Evolutionary conservation across 2,797 vertebrate species (phyloP).

Genomic region (Acanthurus leucopareius): DNA sequence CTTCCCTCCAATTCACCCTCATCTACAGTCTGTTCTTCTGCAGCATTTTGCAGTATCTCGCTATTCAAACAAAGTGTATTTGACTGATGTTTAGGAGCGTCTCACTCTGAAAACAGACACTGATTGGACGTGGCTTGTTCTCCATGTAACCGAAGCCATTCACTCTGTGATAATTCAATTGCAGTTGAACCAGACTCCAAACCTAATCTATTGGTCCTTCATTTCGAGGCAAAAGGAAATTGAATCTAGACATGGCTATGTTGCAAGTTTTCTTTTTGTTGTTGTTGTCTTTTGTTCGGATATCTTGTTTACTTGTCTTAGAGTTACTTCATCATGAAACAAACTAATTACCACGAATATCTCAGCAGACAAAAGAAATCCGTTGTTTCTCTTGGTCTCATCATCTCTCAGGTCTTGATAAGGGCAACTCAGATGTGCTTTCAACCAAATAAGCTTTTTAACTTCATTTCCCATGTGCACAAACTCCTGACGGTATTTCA

Average conservation of each 20-base stretch:
- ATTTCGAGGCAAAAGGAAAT: conserved; percentile 60
- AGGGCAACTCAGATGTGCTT: conserved; percentile 20
- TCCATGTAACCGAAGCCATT: conserved; percentile 69
- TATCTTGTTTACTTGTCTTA: conserved; percentile 49
- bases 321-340: conserved; percentile 49
- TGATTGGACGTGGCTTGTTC: conserved; percentile 70
- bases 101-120: conserved; percentile 55
- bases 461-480: conserved; percentile 55
- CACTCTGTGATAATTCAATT: conserved; percentile 70
- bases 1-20: conserved; percentile 21
- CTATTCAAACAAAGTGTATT: conserved; percentile 59
- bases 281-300: background rate
- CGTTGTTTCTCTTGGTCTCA: conserved; percentile 31
- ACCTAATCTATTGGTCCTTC: conserved; percentile 52
- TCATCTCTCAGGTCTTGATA: conserved; percentile 49
- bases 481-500: conserved; percentile 46
- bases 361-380: conserved; percentile 25
- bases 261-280: conserved; percentile 2
- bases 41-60: conserved; percentile 36
- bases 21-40: conserved; percentile 52
- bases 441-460: conserved; percentile 56
- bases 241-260: conserved; percentile 47
- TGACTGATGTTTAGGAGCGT: conserved; percentile 75
- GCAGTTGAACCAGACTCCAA: conserved; percentile 40
- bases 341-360: conserved; percentile 44